Evolutionary conservation across 2,888 invertebrate genomes (phyloP).

Genomic region (Notocelia uddmanniana): DNA sequence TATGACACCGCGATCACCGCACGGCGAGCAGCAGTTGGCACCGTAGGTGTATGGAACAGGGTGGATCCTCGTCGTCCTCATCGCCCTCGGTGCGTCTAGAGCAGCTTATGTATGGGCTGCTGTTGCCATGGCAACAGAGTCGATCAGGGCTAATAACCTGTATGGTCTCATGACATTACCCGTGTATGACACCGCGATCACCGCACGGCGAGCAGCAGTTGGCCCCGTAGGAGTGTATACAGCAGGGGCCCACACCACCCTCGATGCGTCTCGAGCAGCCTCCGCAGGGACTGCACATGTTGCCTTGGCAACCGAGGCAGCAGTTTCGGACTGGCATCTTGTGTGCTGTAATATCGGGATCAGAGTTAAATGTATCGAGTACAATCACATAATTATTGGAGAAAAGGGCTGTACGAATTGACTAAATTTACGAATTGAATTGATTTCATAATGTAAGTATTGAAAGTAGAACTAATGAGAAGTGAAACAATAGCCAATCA

Average conservation of each 20-base stretch:
- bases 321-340: conserved; percentile 79
- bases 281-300: conserved; percentile 69
- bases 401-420: too few species aligned
- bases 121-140: conserved; percentile 54
- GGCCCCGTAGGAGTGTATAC: conserved; percentile 63
- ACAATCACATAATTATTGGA: too few species aligned
- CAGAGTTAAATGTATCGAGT: too few species aligned
- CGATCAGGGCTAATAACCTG: not conserved
- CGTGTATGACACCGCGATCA: conserved; percentile 66
- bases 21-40: conserved; percentile 61
- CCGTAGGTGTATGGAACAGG: conserved; percentile 68
- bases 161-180: conserved; percentile 56
- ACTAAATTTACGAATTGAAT: too few species aligned
- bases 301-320: conserved; percentile 74
- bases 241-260: conserved; percentile 64
- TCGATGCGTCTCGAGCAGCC: conserved; percentile 58
- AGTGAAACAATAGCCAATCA: not conserved
- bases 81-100: conserved; percentile 54
- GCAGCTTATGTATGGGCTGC: conserved; percentile 68
- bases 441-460: too few species aligned
- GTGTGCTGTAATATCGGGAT: conserved; percentile 14
- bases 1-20: conserved; percentile 64
- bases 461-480: too few species aligned
- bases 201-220: conserved; percentile 65
- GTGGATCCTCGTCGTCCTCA: conserved; percentile 57